A percentile compares a stretch with the other conserved stretches of the same genome.
phyloP scores from a whole-genome alignment of 2,888 invertebrate species.

The Tipula lateralis region DNA sequence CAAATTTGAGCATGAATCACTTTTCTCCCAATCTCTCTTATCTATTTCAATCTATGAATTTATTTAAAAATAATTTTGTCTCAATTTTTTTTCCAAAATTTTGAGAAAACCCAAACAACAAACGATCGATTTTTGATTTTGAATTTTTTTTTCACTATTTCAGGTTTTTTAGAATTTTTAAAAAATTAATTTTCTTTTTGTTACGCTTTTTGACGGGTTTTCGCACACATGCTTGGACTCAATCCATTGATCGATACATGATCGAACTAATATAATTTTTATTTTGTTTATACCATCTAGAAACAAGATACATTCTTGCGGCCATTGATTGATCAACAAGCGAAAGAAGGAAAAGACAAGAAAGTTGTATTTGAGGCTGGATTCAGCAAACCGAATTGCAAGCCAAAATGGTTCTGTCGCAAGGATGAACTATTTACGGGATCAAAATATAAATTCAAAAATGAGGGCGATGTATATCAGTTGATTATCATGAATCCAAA shows the following conservation, averaged over 20 bases:
- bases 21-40: slow-evolving; percentile 20
- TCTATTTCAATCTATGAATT: slow-evolving; percentile 24
- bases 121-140: not conserved
- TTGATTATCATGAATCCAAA: slow-evolving; percentile 86
- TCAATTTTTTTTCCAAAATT: not conserved
- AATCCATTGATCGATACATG: not conserved
- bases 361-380: slow-evolving; percentile 88
- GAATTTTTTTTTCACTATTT: not conserved
- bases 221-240: not conserved
- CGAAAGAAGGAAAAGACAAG: slow-evolving; percentile 94
- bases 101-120: not conserved
- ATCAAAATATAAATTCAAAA: slow-evolving; percentile 92
- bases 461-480: slow-evolving; percentile 86
- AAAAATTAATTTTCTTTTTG: too few relatives aligned
- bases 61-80: not conserved
- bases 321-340: slow-evolving; percentile 89
- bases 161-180: too few relatives aligned
- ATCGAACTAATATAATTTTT: not conserved
- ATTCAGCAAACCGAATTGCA: slow-evolving; percentile 94
- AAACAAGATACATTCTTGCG: slow-evolving; percentile 92
- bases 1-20: not conserved
- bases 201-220: not conserved
- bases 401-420: slow-evolving; percentile 86
- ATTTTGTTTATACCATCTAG: slow-evolving; percentile 51
- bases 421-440: slow-evolving; percentile 95